Percentiles rank a stretch among this genome's conserved stretches.
Conservation (phyloP, 2,888 invertebrate genomes). For the Chrysodeixis includens region DNA sequence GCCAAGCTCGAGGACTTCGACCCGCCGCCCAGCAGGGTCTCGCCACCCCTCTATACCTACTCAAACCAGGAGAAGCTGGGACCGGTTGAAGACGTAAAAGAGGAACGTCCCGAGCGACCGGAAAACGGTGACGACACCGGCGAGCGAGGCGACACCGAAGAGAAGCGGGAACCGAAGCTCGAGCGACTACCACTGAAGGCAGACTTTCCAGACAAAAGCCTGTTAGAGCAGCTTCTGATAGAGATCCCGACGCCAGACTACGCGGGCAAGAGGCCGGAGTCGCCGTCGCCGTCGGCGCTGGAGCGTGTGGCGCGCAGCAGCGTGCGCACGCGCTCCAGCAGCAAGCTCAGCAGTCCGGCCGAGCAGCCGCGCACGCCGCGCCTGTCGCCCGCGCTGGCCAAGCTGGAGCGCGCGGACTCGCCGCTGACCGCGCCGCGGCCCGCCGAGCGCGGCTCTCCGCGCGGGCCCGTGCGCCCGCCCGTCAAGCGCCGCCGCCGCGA, state of each 20-base stretch:
- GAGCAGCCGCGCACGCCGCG: constrained; percentile 85
- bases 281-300: constrained; percentile 84
- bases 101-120: constrained; percentile 88
- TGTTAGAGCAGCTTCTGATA: constrained; percentile 94
- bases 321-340: constrained; percentile 91
- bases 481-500: constrained; percentile 94
- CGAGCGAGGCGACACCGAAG: constrained; percentile 46
- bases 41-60: constrained; percentile 94
- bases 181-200: constrained; percentile 83
- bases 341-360: constrained; percentile 91
- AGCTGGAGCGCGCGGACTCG: constrained; percentile 77
- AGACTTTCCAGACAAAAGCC: constrained; percentile 89
- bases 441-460: constrained; percentile 52
- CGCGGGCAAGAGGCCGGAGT: constrained; percentile 83
- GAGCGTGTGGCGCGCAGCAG: constrained; percentile 86
- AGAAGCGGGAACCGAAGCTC: constrained; percentile 66
- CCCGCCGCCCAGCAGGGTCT: constrained; percentile 92
- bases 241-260: constrained; percentile 93
- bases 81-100: constrained; percentile 51
- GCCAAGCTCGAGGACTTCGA: constrained; percentile 85
- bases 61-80: constrained; percentile 91
- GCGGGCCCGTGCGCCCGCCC: constrained; percentile 83
- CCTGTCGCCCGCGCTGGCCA: constrained; percentile 79
- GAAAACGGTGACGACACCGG: constrained; percentile 74
- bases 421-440: constrained; percentile 74